Evolutionary conservation across 2,888 invertebrate species (phyloP), one percentile per base, ranked within the genome.

Genomic region (Schizaphis graminum): DNA sequence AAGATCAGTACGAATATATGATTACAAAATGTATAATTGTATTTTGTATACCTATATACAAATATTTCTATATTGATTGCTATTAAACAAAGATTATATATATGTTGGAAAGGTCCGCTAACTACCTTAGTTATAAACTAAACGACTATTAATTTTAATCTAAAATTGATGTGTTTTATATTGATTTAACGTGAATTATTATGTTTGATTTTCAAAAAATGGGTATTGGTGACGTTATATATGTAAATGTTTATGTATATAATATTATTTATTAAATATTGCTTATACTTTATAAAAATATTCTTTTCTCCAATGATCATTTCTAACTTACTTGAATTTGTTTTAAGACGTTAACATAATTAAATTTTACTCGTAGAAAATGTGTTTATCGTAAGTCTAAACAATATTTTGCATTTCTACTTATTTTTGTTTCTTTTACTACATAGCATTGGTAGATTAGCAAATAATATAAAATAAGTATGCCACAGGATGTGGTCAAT

Each of bases 401-500:
- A 77, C 47, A n/a, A 86, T 86, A 56, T 91, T 86, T 87, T 41
- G 35, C 16, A 35, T 92, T 67, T 87, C 16, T n/a, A 67, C 61
- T 92, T 87, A 67, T 67, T 87, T 87, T 61, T 35, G 8, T 61
- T 47, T 47, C 77, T 77, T 86, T 2, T 56, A 24, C 4, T 47
- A 56, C 85, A 44, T 91, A 91, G 28, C 10, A 86, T 47, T 13
- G 26, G 87, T 87, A 87, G 88, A 77, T 92, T 92, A 77, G 88
- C 53, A 53, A 89, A 77, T 92, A 88, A 92, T 92, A 53, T 44
- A 53, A 92, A 91, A 92, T 77, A 91, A 91, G 86, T 94, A 53
- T 94, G 90, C 49, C 90, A 94, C 94, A 94, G 94, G 94, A 94
- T 94, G 94, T 86, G 86, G 89, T 91, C 94, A 94, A 94, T 94